A percentile compares a stretch with the other conserved stretches of the same genome.
These are phyloP conservation scores for Eubasilissa splendida DNA, from an alignment of 2,888 invertebrate species.

Conservation along the genomic window DNA sequence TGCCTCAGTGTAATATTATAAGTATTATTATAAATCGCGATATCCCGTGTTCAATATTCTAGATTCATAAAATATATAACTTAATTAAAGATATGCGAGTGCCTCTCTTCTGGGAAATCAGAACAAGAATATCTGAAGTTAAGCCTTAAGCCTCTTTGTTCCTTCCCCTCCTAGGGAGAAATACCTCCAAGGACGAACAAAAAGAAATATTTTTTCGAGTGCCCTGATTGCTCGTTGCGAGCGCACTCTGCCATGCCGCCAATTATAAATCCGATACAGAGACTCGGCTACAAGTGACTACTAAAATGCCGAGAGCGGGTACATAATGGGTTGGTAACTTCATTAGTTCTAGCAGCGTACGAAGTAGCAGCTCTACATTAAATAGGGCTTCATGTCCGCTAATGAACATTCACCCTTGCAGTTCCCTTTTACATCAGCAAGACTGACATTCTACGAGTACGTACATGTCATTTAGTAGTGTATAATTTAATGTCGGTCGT, in stretches of 20 bases:
- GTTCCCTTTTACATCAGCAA: background rate
- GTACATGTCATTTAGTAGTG: too few relatives aligned
- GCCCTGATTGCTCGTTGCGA: background rate
- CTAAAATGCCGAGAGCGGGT: slow-evolving; percentile 44
- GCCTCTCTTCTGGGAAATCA: slow-evolving; percentile 21
- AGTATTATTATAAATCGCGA: too few relatives aligned
- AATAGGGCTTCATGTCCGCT: slow-evolving; percentile 9
- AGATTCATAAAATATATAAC: too few relatives aligned
- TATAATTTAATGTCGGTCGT: too few relatives aligned
- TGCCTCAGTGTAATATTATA: too few relatives aligned
- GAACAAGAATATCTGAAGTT: slow-evolving; percentile 5
- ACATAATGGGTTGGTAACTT: slow-evolving; percentile 55
- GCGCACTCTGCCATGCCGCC: background rate
- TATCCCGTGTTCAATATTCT: too few relatives aligned
- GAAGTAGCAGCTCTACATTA: slow-evolving; percentile 6
- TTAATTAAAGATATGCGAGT: too few relatives aligned
- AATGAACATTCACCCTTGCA: background rate
- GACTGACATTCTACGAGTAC: background rate
- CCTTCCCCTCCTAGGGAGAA: background rate
- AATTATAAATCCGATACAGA: slow-evolving; percentile 33
- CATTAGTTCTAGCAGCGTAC: slow-evolving; percentile 38
- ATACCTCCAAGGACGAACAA: background rate
- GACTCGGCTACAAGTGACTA: slow-evolving; percentile 34
- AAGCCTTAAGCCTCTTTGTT: slow-evolving; percentile 5
- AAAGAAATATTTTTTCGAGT: slow-evolving; percentile 10